Evolutionary conservation across 2,113 vertebrate genomes (phyloP).

Genomic region (Pygoscelis antarcticus): DNA sequence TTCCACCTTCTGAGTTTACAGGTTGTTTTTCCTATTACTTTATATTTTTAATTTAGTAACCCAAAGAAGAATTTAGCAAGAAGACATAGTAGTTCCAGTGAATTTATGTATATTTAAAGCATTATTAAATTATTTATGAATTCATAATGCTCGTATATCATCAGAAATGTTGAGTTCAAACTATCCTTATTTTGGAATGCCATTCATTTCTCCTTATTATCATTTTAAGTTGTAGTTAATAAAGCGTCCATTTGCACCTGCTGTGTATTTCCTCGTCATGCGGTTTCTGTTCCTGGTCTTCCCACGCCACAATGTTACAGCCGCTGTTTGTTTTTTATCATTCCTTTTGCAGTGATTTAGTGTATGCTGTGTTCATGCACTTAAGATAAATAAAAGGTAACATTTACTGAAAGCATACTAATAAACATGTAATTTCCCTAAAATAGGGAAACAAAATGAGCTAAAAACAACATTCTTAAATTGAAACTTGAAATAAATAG

Average conservation of each 20-base stretch:
- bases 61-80: not conserved
- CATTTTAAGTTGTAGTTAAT: not conserved
- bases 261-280: not conserved
- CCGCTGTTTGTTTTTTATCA: not conserved
- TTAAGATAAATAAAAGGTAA: not conserved
- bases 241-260: not conserved
- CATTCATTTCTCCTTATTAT: not conserved
- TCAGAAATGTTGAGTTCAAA: not conserved
- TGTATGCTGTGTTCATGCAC: not conserved
- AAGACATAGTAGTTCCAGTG: not conserved
- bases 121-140: not conserved
- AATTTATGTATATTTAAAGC: not conserved
- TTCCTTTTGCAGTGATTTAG: not conserved
- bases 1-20: not conserved
- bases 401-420: not conserved
- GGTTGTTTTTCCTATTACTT: not conserved
- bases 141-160: not conserved
- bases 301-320: fast-evolving
- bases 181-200: not conserved
- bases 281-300: not conserved
- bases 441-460: not conserved
- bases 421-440: not conserved
- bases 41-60: not conserved
- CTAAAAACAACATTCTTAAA: not conserved
- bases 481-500: not conserved